Evolutionary conservation across 2,888 invertebrate species (phyloP), one percentile per base, ranked within the genome.

Genomic region (Athetis lepigone): DNA sequence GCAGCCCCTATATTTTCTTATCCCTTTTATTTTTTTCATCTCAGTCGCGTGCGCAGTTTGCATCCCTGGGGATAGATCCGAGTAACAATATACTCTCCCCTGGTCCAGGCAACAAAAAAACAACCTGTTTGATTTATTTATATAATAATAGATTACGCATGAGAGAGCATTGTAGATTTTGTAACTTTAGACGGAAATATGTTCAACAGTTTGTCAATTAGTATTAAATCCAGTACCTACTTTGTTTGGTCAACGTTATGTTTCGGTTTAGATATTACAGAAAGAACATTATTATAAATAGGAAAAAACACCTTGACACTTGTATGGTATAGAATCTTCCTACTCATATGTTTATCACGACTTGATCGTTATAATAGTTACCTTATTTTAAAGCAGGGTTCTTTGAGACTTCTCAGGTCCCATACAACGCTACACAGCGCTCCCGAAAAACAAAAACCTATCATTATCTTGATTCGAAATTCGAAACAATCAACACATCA

Each of bases 31-130:
- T 83, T 80, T 85, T 82, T 80, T 81, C 75, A 79, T 85, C 80
- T 80, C 37, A 33, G 83, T 36, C 90, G 83, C 87, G 87, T 87
- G 87, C 85, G 63, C 75, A 59, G 23, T 79, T 81, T 74, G 59
- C 76, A 70, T 84, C 75, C 69, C 58, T 64, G 66, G 60, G 27
- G 50, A 25, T 39, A 56, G 43, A 64, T 59, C 47, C 5, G 27
- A 37, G 54, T 39, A 57, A 37, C 54, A 66, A 67, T 72, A 63
- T 70, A 18, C 1, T 39, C 37, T n/a, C 59, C 47, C 59, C 25
- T 52, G 66, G 59, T 64, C 59, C 62, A 71, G 13, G 21, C 11
- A 29, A 18, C 56, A 66, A 74, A 74, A 70, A 77, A 52, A 6
- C 63, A 70, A 83, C 82, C 79, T 81, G 84, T 75, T 70, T 57